Percentiles rank a stretch among this genome's conserved stretches.
Conservation (phyloP, 2,113 vertebrate species). For the Percopsis transmontana region DNA sequence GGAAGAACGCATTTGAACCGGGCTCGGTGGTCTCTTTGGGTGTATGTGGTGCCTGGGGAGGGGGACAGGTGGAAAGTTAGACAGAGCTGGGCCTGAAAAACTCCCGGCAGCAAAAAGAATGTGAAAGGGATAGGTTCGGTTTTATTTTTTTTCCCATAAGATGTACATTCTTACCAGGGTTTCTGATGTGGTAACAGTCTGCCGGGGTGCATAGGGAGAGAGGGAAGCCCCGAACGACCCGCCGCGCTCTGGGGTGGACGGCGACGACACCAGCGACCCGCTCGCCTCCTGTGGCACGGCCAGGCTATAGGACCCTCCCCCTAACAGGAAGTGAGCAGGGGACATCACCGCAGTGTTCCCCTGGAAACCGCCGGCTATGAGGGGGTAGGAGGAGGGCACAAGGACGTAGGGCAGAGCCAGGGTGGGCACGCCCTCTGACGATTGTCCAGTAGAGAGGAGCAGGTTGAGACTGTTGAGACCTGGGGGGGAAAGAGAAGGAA, state of each 20-base stretch:
- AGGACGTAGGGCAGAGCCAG: slow-evolving; percentile 85
- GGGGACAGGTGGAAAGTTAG: neutral
- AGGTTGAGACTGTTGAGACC: slow-evolving; percentile 39
- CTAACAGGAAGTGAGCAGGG: slow-evolving; percentile 74
- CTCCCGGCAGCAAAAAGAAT: too few species aligned
- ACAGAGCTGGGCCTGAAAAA: neutral
- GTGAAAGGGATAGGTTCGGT: too few species aligned
- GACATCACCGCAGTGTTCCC: slow-evolving; percentile 71
- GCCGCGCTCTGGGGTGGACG: slow-evolving; percentile 66
- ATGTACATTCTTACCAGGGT: slow-evolving; percentile 46
- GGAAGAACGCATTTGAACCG: slow-evolving; percentile 85
- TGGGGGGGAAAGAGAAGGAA: slow-evolving; percentile 13
- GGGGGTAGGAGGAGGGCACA: slow-evolving; percentile 82
- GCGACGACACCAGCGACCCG: slow-evolving; percentile 37
- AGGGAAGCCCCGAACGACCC: slow-evolving; percentile 40
- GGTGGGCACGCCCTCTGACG: slow-evolving; percentile 69
- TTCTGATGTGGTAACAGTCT: slow-evolving; percentile 45
- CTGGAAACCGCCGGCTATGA: slow-evolving; percentile 64
- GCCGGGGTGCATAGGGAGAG: slow-evolving; percentile 64
- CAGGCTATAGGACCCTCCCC: slow-evolving; percentile 61
- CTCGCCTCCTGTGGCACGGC: slow-evolving; percentile 40
- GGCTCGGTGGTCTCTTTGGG: slow-evolving; percentile 78
- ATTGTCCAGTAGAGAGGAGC: slow-evolving; percentile 81
- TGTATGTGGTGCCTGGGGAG: slow-evolving; percentile 77
- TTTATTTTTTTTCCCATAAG: too few species aligned